These are phyloP conservation scores for Epinephelus cyanopodus DNA, from an alignment of 2,113 vertebrate genomes.

Conservation along the genomic window DNA sequence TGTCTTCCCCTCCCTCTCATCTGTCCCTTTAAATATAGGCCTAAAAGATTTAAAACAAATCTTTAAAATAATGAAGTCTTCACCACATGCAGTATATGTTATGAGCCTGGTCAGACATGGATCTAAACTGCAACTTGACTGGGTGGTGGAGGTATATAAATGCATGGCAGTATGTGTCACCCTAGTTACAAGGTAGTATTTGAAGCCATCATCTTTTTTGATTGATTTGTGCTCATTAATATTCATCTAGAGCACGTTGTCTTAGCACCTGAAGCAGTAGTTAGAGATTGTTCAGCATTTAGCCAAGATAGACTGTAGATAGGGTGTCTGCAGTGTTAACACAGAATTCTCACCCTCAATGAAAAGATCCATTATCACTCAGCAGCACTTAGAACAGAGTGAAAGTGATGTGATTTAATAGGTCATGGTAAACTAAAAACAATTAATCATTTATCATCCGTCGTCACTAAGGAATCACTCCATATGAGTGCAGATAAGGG, in stretches of 20 bases:
- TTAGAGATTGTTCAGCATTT: neutral
- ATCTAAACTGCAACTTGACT: too few species aligned
- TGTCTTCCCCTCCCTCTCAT: too few species aligned
- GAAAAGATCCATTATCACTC: neutral
- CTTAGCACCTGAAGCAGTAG: neutral
- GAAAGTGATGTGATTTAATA: constrained; percentile 1
- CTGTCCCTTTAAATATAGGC: too few species aligned
- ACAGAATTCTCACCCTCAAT: neutral
- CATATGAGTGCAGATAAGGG: neutral
- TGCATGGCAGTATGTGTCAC: too few species aligned
- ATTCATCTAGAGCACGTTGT: neutral
- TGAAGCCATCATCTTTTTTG: neutral
- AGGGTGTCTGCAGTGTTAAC: neutral
- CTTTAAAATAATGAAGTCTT: too few species aligned
- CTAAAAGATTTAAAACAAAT: too few species aligned
- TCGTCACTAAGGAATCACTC: neutral
- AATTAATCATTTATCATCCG: constrained; percentile 1
- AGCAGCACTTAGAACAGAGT: neutral
- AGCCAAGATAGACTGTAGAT: neutral
- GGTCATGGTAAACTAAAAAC: neutral
- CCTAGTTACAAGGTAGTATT: neutral
- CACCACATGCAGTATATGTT: too few species aligned
- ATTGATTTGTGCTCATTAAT: neutral
- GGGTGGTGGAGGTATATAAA: too few species aligned
- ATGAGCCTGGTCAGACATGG: too few species aligned